phyloP scores from a whole-genome alignment of 2,113 vertebrate species.

The Spizaetus ornatus region DNA sequence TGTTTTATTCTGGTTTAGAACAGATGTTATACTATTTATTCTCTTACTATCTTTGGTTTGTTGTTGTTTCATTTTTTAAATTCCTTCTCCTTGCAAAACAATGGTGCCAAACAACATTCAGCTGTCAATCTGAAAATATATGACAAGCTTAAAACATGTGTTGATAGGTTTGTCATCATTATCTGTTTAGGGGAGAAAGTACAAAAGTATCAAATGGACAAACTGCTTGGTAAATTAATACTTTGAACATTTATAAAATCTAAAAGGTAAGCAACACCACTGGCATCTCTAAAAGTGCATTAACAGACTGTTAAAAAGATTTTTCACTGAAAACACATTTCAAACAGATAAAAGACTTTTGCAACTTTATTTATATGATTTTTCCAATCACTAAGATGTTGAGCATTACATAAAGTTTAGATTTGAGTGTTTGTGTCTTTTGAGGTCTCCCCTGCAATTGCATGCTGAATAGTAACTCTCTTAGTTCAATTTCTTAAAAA shows the following conservation, averaged over 20 bases:
- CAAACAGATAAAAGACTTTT: not conserved
- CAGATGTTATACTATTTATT: constrained; percentile 1
- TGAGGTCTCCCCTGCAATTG: not conserved
- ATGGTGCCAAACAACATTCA: not conserved
- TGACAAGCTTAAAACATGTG: not conserved
- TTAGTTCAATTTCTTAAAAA: not conserved
- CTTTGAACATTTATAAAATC: not conserved
- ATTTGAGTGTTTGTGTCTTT: not conserved
- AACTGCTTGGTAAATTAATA: not conserved
- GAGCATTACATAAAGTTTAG: not conserved
- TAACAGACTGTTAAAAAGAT: not conserved
- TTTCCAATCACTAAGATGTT: not conserved
- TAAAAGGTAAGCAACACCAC: not conserved
- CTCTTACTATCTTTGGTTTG: not conserved
- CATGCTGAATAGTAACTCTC: not conserved
- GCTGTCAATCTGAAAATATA: not conserved
- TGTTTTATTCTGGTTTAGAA: not conserved
- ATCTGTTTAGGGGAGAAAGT: not conserved
- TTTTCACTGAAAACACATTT: not conserved
- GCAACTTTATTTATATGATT: not conserved
- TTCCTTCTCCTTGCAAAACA: not conserved
- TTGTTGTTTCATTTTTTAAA: not conserved
- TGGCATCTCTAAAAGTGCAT: not conserved
- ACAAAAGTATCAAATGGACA: not conserved
- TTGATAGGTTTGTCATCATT: not conserved